Evolutionary conservation across 2,797 vertebrate genomes (phyloP), one percentile per base, ranked within the genome.

Genomic region (Nyctalus aviator): DNA sequence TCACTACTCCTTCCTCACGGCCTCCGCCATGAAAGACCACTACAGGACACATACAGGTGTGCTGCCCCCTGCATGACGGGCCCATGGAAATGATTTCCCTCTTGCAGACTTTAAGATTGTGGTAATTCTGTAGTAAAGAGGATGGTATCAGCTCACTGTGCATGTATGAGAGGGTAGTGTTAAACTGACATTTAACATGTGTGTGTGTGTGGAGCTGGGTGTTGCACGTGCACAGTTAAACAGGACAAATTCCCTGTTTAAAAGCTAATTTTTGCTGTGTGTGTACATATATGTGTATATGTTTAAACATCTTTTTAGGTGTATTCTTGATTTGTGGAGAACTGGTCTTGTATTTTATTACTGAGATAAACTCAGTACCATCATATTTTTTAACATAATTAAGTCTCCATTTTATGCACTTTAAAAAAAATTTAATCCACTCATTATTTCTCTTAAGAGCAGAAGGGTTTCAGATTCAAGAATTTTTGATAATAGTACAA

Each of bases 11-110:
- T 99, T 99, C 98, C 99, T 99, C 97, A 99, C 99, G 0, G 98
- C 99, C 96, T 99, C 99, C 0, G 99, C 99, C 91, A 99, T 99
- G 99, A 99, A 99, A 97, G 99, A 99, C 98, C 99, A 99, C 98
- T 99, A 99, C 98, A 98, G 99, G 97, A 99, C 99, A 1, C 99
- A 99, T 98, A 99, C 99, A 97, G 99, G 99, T 99, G 98, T 97
- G 98, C 6, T 97, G 98, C 6, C 32, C 32, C 66, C 18, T 32
- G 18, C 18, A 12, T 12, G 59, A 62, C 25, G 12, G 59, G 12
- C 37, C 50, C 62, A 4, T 68, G 30, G 59, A 91, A 93, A 46
- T n/a, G 1, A 0, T 37, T 79, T 55, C 15, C 0, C 32, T 71
- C 77, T 59, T 27, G 73, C 50, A 50, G 64, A 30, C 17, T 77